A percentile compares a stretch with the other conserved stretches of the same genome.
Evolutionary conservation across 2,113 vertebrate species (phyloP).

Genomic region (Odocoileus hemionus): DNA sequence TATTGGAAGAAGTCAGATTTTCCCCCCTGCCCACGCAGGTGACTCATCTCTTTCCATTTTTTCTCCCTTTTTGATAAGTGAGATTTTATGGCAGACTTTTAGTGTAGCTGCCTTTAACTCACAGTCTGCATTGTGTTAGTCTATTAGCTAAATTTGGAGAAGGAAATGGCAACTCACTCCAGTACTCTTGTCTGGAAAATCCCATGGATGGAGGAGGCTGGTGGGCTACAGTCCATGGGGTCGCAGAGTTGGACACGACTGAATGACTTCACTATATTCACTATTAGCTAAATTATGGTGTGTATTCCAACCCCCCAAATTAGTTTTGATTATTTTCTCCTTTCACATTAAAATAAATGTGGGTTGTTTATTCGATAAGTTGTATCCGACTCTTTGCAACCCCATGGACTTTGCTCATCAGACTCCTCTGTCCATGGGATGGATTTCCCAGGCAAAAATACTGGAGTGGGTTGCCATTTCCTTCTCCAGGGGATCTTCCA

Average conservation of each 20-base stretch:
- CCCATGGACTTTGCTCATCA: not conserved
- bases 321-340: not conserved
- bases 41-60: not conserved
- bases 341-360: not conserved
- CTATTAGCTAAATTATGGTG: not conserved
- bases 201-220: too few species aligned
- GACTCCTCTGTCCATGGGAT: not conserved
- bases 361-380: not conserved
- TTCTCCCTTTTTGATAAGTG: not conserved
- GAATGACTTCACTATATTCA: too few species aligned
- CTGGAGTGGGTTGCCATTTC: not conserved
- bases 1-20: not conserved
- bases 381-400: not conserved
- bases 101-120: not conserved
- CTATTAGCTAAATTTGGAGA: not conserved
- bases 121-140: not conserved
- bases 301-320: not conserved
- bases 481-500: not conserved
- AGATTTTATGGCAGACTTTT: not conserved
- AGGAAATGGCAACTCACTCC: too few species aligned
- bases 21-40: not conserved
- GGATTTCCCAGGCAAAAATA: not conserved
- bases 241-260: too few species aligned
- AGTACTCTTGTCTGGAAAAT: too few species aligned
- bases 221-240: too few species aligned